Base-by-base conservation (phyloP, 2,888 invertebrate species). In the Polydrusus tereticollis region DNA sequence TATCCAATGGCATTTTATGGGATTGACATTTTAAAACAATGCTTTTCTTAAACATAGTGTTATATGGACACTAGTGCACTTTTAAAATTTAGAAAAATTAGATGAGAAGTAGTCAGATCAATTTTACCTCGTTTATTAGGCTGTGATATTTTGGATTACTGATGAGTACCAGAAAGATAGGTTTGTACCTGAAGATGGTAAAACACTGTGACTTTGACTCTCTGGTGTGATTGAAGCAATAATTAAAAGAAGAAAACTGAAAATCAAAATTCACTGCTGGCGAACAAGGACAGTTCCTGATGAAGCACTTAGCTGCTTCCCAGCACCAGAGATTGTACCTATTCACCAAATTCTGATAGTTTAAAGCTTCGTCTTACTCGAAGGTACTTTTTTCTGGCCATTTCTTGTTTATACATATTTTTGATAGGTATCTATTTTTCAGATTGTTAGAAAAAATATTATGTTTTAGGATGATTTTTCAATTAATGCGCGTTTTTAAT, bases 111-210 rank as follows among this genome's bases (percentile, higher is more conserved):
- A 47, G 64, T 64, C 64, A 64, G 64, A 62, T 38, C 50, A 58
- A 70, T 16, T 59, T 58, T 70, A 64, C 64, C 70, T 70, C 64
- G 18, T 14, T 16, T 41, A 23, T n/a, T 10, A 45, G 70, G 70
- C 70, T 70, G 70, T 70, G 70, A 70, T 69, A 57, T 66, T 43
- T 59, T 59, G 26, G 21, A 43, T 21, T 59, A 36, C 21, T 18
- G 20, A 10, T n/a, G 21, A 21, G n/a, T 38, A 8, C 50, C 52
- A 5, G 14, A 16, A 29, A 10, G 10, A 33, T 18, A 7, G 29
- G 26, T 52, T 26, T 2, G n/a, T 47, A 12, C n/a, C n/a, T 45
- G 45, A 7, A 8, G 20, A 10, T 45, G 20, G 45, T 38, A 14
- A 12, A 4, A 14, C 14, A 14, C 5, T 38, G 12, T 12, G 36